These are phyloP conservation scores for Mercenaria mercenaria DNA, from an alignment of 1,140 invertebrate species.

Conservation along the genomic window DNA sequence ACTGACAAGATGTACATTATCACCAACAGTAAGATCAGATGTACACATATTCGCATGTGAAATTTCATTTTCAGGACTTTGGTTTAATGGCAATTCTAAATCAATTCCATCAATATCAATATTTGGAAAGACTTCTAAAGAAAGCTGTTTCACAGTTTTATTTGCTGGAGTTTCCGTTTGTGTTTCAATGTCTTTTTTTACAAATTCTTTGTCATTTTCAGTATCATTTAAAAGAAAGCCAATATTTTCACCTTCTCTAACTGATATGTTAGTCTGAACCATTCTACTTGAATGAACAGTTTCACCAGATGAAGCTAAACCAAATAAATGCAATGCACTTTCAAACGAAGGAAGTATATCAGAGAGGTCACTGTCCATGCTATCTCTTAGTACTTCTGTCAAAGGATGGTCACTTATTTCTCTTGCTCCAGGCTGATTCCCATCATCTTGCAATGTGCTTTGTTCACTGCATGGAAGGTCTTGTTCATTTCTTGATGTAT, in stretches of 20 bases:
- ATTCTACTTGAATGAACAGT: not conserved
- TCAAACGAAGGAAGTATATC: conserved; percentile 51
- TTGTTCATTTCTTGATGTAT: not conserved
- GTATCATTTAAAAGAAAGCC: conserved; percentile 41
- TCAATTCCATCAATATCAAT: conserved; percentile 12
- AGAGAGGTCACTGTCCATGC: conserved; percentile 5
- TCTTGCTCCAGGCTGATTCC: not conserved
- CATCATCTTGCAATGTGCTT: not conserved
- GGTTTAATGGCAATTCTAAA: not conserved
- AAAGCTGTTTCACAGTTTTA: not conserved
- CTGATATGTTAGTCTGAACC: conserved; percentile 45
- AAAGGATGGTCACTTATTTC: not conserved
- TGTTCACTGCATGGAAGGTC: not conserved
- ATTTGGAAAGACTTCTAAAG: not conserved
- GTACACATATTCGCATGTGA: not conserved
- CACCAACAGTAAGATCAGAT: too few species aligned
- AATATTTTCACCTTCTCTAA: not conserved
- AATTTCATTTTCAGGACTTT: not conserved
- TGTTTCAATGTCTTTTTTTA: not conserved
- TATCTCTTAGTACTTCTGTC: not conserved
- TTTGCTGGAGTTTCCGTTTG: not conserved
- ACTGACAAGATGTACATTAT: too few species aligned
- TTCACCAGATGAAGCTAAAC: conserved; percentile 6
- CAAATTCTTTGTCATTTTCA: conserved; percentile 40
- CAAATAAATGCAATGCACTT: conserved; percentile 49